Conservation (phyloP, 2,113 vertebrate genomes). For the Galemys pyrenaicus region DNA sequence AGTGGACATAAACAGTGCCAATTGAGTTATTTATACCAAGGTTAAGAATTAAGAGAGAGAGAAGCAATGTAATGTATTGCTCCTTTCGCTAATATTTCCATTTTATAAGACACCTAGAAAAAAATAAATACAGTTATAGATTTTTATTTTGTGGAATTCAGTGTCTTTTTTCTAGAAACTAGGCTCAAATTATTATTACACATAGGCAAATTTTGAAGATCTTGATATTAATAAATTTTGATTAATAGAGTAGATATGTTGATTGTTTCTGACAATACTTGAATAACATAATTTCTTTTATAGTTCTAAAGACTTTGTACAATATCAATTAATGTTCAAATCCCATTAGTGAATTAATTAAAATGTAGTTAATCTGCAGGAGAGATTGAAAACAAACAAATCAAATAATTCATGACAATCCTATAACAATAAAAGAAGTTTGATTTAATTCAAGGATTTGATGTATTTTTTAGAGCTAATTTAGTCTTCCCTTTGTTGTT, state of each 20-base stretch:
- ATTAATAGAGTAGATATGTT: conserved; percentile 6
- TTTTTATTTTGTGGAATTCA: background rate
- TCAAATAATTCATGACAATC: conserved; percentile 72
- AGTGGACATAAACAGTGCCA: background rate
- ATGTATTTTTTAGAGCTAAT: background rate
- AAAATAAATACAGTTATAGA: background rate
- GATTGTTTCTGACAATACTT: background rate
- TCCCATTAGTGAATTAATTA: conserved; percentile 63
- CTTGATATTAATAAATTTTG: background rate
- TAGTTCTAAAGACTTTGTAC: background rate
- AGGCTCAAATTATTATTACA: background rate
- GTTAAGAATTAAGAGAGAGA: background rate
- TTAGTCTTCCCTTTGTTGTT: conserved; percentile 27
- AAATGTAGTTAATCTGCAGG: conserved; percentile 19
- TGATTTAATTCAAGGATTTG: background rate
- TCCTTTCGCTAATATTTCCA: background rate
- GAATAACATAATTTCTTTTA: background rate
- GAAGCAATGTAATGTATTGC: background rate
- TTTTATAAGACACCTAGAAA: background rate
- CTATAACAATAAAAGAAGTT: conserved; percentile 34
- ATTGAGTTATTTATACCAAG: background rate
- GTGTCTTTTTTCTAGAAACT: background rate
- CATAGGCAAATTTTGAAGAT: background rate
- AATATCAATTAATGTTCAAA: conserved; percentile 55
- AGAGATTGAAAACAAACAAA: conserved; percentile 73